Base-by-base conservation (phyloP, 2,113 vertebrate genomes). In the Eleginops maclovinus region DNA sequence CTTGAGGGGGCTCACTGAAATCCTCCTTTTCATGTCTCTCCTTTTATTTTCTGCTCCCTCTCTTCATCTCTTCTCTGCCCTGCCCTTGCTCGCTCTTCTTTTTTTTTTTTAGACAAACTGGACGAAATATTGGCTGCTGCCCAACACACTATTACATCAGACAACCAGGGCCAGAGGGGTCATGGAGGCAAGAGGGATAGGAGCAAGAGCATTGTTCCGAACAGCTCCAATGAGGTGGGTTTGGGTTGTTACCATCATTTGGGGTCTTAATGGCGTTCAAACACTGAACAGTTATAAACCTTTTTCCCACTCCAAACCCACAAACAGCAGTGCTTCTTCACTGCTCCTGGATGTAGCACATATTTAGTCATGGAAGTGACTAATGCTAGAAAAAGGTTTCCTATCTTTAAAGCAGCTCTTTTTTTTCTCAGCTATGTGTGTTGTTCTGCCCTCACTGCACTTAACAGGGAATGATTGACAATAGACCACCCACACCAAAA, bases 121-220 rank as follows among this genome's bases (percentile, higher is more conserved):
- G 97, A 98, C 51, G 97, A 98, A 90, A 98, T 98, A 70, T 80
- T 98, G 90, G 96, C 97, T 1, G 97, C 97, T 7, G 97, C 97
- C 86, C 97, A 98, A 66, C 96, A 98, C 85, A 96, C 96, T 28
- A 98, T 98, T 87, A 95, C 96, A 16, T 94, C 96, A 47, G 97
- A 98, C 87, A 95, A 94, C 81, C 95, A 96, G 58, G 94, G 94
- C 67, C 94, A 96, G 6, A 94, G 95, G n/a, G 93, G 94, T 90
- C 96, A 97, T 4, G 92, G 94, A 72, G 96, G 94, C 82, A 96
- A 96, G 80, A 94, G 95, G 75, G 94, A 97, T 49, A 88, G 94
- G 22, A 95, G 94, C 88, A 96, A 96, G 92, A 97, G 96, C 79
- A 94, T 95, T 79, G 93, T 90, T 86, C 90, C 96, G 72, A 95